These are phyloP conservation scores for Fringilla coelebs DNA, from an alignment of 2,797 vertebrate species.

Conservation along the genomic window DNA sequence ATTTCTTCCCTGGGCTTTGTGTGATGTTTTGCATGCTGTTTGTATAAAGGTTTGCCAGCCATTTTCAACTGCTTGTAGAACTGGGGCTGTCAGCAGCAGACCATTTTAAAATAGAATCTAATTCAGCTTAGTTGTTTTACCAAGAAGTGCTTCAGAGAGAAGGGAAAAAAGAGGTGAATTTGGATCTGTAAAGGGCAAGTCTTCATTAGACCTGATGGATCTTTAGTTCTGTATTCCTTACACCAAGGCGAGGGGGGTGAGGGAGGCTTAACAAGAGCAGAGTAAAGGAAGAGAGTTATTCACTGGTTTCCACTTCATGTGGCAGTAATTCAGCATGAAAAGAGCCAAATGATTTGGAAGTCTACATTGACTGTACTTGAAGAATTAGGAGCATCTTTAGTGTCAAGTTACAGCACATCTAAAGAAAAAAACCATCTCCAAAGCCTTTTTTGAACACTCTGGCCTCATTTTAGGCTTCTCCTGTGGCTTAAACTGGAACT, in stretches of 20 bases:
- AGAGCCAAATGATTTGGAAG: neutral
- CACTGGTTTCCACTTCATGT: neutral
- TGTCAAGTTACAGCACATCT: neutral
- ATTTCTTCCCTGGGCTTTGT: neutral
- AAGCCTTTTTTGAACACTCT: neutral
- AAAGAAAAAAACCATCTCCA: neutral
- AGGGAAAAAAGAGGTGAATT: neutral
- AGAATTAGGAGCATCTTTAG: constrained; percentile 36
- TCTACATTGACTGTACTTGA: neutral
- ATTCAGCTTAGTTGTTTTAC: constrained; percentile 24
- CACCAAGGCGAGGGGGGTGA: neutral
- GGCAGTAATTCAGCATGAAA: constrained; percentile 37
- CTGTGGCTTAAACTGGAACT: neutral
- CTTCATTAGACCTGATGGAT: neutral
- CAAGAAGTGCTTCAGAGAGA: constrained; percentile 24
- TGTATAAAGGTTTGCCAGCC: constrained; percentile 36
- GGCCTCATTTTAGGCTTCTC: neutral
- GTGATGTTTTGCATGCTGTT: constrained; percentile 42
- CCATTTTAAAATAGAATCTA: constrained; percentile 37
- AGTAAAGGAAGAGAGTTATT: neutral
- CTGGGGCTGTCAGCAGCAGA: neutral
- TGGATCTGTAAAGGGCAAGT: constrained; percentile 32
- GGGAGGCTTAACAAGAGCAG: neutral
- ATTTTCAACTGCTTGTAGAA: constrained; percentile 8
- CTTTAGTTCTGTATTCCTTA: neutral